Evolutionary conservation across 92 coral and sea anemone species (phyloP).

Genomic region (Metridium senile): DNA sequence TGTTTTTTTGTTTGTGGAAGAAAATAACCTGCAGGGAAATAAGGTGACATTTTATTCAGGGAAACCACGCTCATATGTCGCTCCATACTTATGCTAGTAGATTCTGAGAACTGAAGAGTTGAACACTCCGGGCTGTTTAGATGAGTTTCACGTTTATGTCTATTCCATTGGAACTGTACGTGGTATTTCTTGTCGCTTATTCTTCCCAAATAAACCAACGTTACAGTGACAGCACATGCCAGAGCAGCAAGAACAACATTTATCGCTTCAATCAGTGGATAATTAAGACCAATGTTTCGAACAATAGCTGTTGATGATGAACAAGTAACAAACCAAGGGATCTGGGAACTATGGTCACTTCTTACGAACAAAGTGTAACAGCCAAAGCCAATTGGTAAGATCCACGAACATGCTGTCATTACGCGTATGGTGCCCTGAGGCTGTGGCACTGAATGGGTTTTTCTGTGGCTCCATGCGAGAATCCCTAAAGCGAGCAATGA

Average conservation of each 20-base stretch:
- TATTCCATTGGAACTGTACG: slow-evolving; percentile 37
- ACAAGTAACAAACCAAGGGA: slow-evolving; percentile 11
- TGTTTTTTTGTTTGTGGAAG: not conserved
- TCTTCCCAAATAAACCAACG: not conserved
- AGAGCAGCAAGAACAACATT: slow-evolving; percentile 12
- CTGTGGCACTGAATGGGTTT: not conserved
- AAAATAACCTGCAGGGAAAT: not conserved
- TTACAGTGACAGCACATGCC: not conserved
- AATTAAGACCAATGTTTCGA: not conserved
- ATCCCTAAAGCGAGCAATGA: slow-evolving; percentile 16
- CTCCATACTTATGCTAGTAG: slow-evolving; percentile 15
- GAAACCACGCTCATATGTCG: not conserved
- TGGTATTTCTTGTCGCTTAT: slow-evolving; percentile 15
- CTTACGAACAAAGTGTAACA: not conserved
- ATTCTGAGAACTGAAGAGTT: slow-evolving; percentile 20
- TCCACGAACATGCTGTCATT: not conserved
- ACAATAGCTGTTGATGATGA: not conserved
- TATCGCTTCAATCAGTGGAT: not conserved
- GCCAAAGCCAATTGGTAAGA: not conserved
- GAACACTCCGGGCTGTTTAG: slow-evolving; percentile 56
- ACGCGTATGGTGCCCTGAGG: not conserved
- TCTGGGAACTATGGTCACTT: not conserved
- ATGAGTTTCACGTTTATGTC: slow-evolving; percentile 32
- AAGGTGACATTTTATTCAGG: not conserved
- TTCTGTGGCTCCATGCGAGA: slow-evolving; percentile 8